phyloP scores from a whole-genome alignment of 2,113 vertebrate species.

The Corvus hawaiiensis region DNA sequence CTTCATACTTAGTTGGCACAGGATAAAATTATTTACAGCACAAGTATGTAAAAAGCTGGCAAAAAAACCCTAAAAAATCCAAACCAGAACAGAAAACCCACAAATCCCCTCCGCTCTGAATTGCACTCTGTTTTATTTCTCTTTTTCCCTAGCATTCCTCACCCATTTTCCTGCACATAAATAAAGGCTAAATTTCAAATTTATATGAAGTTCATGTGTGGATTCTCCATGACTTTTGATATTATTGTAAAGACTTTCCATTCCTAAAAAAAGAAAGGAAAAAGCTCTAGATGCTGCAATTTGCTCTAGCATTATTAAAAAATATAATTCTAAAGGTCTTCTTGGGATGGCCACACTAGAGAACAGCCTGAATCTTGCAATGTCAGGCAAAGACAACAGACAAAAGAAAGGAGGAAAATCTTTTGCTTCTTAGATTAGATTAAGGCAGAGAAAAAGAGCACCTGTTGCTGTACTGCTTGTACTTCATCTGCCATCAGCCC shows the following conservation, averaged over 20 bases:
- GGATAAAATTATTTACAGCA: background rate
- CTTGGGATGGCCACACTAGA: background rate
- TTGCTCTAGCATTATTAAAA: background rate
- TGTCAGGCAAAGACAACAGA: background rate
- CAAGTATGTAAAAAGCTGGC: background rate
- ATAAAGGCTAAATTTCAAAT: background rate
- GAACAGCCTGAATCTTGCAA: background rate
- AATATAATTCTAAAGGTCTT: background rate
- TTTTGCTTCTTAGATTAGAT: background rate
- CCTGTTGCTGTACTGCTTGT: slow-evolving; percentile 89
- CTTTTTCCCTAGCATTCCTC: background rate
- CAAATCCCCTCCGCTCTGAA: background rate
- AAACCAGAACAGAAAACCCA: background rate
- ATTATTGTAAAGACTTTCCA: background rate
- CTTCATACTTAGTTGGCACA: background rate
- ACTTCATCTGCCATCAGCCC: slow-evolving; percentile 95
- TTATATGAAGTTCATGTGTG: background rate
- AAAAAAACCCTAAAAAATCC: background rate
- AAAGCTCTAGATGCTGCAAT: background rate
- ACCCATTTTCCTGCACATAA: background rate
- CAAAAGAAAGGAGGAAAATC: background rate
- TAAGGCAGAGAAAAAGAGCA: background rate
- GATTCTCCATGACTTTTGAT: background rate
- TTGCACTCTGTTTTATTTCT: background rate
- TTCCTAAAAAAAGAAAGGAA: background rate